These are phyloP conservation scores for Argyrosomus japonicus DNA, from an alignment of 2,113 vertebrate species.

Conservation along the genomic window DNA sequence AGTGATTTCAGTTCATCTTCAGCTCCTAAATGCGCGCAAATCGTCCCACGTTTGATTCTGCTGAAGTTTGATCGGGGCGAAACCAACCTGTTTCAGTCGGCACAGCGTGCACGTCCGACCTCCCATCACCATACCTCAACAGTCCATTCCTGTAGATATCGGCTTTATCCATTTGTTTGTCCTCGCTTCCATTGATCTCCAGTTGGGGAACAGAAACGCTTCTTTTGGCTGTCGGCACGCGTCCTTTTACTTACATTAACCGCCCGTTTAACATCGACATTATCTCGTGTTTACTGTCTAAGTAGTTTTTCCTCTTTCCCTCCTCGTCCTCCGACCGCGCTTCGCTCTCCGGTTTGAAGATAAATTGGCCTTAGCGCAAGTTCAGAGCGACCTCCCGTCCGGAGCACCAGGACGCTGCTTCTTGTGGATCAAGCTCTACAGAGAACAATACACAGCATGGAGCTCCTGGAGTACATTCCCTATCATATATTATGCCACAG, in stretches of 20 bases:
- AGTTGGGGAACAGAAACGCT: conserved; percentile 8
- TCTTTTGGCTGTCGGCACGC: conserved; percentile 1
- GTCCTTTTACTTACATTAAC: not conserved
- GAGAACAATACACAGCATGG: conserved; percentile 66
- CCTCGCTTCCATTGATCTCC: conserved; percentile 49
- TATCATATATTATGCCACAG: conserved; percentile 27
- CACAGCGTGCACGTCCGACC: conserved; percentile 43
- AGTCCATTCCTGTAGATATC: conserved; percentile 34
- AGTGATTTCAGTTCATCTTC: conserved; percentile 43
- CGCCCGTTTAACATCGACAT: conserved; percentile 7
- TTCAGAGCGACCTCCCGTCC: conserved; percentile 57
- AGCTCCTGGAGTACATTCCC: conserved; percentile 34
- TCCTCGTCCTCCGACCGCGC: conserved; percentile 19
- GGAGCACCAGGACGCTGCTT: conserved; percentile 33
- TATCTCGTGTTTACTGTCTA: conserved; percentile 4
- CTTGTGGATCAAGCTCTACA: conserved; percentile 37
- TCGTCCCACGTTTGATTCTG: conserved; percentile 52
- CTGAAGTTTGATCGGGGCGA: conserved; percentile 69
- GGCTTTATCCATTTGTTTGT: conserved; percentile 48
- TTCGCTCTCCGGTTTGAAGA: conserved; percentile 14
- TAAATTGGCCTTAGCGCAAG: conserved; percentile 52
- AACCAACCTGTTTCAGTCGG: conserved; percentile 63
- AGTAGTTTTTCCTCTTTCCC: conserved; percentile 26
- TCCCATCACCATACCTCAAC: conserved; percentile 49
- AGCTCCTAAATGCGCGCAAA: conserved; percentile 48